Base-by-base conservation (phyloP, 2,888 invertebrate species). In the Sinodicranocentrus sp. region DNA sequence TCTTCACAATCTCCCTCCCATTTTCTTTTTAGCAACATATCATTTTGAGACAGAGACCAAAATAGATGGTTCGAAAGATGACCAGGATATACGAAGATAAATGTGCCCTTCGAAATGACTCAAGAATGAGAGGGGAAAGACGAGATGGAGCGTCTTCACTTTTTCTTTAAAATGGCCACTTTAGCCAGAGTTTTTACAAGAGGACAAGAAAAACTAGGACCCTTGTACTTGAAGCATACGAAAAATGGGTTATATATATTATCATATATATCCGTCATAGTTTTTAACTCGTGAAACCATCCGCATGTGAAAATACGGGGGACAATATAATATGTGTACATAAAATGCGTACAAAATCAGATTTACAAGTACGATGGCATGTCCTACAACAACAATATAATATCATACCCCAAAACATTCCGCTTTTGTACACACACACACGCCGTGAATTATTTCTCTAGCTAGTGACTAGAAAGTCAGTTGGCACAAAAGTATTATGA, bases 31-130 rank as follows among this genome's bases (percentile, higher is more conserved):
- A 6, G 43, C 5, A 17, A 65, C 3, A 39, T 2, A 61, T 61
- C 17, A 6, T 52, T 39, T 13, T 23, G 13, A 68, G 26, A 43
- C 17, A 25, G 61, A 73, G 8, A 43, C 15, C 15, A 19, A 48
- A 61, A 44, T 13, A 61, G 61, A 73, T 61, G 44, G n/a, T 72
- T 43, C 59, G 15, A 72, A 52, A 70, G 43, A 72, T 57, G 72
- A 72, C 72, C 59, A 54, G 6, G 23, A 59, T 43, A 57, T 61
- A 73, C 61, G 25, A 61, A 61, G 73, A 73, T 73, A 73, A 73
- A 73, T 73, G 73, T 26, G 44, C 26, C 73, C 73, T 73, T 73
- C 44, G 25, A 73, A 73, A 73, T 73, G 43, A 73, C 44, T 59
- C n/a, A n/a, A 1, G 43, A 19, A 33, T 17, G 54, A 28, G 25